Evolutionary conservation across 2,797 vertebrate genomes (phyloP).

Genomic region (Sandelia bainsii): DNA sequence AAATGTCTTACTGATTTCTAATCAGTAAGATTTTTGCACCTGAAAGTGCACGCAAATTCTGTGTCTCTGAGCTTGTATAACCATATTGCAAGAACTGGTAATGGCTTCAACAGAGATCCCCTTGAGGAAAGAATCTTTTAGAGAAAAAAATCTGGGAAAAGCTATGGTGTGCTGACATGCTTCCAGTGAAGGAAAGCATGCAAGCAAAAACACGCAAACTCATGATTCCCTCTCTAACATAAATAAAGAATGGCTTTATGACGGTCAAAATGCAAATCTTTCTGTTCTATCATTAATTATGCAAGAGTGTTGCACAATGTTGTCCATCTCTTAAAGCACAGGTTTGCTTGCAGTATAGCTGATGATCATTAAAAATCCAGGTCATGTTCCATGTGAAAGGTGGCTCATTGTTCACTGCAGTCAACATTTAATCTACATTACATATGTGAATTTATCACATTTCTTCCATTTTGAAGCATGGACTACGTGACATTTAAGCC

Average conservation of each 20-base stretch:
- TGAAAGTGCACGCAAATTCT: conserved; percentile 51
- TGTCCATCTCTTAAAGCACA: conserved; percentile 21
- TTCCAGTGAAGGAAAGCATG: conserved; percentile 29
- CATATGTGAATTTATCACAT: conserved; percentile 44
- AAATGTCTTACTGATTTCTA: conserved; percentile 41
- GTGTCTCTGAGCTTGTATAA: conserved; percentile 50
- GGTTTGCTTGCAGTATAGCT: conserved; percentile 13
- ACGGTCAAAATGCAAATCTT: conserved; percentile 33
- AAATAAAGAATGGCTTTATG: conserved; percentile 37
- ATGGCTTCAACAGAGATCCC: conserved; percentile 67
- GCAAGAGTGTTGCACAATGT: conserved; percentile 12
- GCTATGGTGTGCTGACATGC: conserved; percentile 44
- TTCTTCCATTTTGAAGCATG: conserved; percentile 40
- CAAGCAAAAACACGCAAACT: conserved; percentile 44
- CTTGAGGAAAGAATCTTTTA: conserved; percentile 67
- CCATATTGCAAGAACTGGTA: conserved; percentile 54
- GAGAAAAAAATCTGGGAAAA: conserved; percentile 29
- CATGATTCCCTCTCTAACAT: conserved; percentile 33
- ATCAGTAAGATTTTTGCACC: conserved; percentile 58
- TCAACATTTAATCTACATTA: conserved; percentile 59
- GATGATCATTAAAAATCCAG: conserved; percentile 40
- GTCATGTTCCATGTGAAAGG: conserved; percentile 35
- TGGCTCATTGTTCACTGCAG: conserved; percentile 42
- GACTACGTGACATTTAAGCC: conserved; percentile 66
- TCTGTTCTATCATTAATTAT: conserved; percentile 23